These are phyloP conservation scores for Drosophila nikananu DNA, from an alignment of 1,140 invertebrate species.

Conservation along the genomic window DNA sequence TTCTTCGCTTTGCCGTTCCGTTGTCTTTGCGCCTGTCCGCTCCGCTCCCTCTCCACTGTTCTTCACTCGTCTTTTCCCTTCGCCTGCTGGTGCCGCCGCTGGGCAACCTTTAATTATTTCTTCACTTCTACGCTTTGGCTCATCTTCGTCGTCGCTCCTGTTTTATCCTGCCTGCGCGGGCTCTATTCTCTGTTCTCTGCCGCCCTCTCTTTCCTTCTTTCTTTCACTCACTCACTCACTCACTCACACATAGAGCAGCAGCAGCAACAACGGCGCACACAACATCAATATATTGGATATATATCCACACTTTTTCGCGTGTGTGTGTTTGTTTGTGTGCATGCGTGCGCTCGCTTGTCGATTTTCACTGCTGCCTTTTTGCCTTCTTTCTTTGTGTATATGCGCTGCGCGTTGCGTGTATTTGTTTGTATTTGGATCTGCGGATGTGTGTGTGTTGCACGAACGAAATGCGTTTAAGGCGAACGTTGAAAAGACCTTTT, in stretches of 20 bases:
- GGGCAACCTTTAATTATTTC: constrained; percentile 76
- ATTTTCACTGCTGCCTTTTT: constrained; percentile 59
- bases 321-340: constrained; percentile 50
- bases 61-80: constrained; percentile 17
- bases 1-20: constrained; percentile 22
- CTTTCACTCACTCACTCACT: constrained; percentile 39
- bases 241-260: constrained; percentile 37
- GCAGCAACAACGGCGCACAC: constrained; percentile 63
- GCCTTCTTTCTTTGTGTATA: constrained; percentile 60
- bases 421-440: constrained; percentile 32
- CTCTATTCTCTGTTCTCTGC: constrained; percentile 35
- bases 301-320: constrained; percentile 65
- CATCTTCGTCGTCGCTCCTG: constrained; percentile 71
- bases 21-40: constrained; percentile 28
- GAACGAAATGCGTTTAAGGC: constrained; percentile 75
- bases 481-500: constrained; percentile 69
- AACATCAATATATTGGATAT: constrained; percentile 75
- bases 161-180: constrained; percentile 70
- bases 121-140: constrained; percentile 70
- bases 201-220: constrained; percentile 34
- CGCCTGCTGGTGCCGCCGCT: constrained; percentile 17
- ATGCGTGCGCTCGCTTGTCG: constrained; percentile 51
- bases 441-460: constrained; percentile 42
- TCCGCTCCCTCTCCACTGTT: constrained; percentile 21
- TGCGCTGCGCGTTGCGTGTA: constrained; percentile 44